Evolutionary conservation across 2,888 invertebrate species (phyloP).

Genomic region (Xylocampa areola): DNA sequence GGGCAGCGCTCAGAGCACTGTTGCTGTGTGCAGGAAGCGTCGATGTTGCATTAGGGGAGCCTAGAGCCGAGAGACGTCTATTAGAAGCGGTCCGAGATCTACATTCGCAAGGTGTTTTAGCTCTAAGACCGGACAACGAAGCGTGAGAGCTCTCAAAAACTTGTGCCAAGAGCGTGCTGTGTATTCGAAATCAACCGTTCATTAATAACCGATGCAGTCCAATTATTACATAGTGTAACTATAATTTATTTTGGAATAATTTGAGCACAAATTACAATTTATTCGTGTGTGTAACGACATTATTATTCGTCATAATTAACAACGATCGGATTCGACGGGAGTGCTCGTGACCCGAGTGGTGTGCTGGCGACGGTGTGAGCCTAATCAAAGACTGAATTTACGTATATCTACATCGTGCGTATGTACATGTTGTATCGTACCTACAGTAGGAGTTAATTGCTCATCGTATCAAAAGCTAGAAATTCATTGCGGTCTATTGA

Average conservation of each 20-base stretch:
- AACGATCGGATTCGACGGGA: conserved; percentile 69
- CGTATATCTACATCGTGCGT: conserved; percentile 76
- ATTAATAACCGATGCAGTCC: conserved; percentile 64
- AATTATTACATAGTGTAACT: conserved; percentile 64
- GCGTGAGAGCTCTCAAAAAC: conserved; percentile 65
- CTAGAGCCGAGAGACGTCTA: conserved; percentile 93
- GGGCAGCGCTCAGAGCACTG: conserved; percentile 93
- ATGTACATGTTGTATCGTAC: conserved; percentile 65
- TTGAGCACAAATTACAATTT: conserved; percentile 74
- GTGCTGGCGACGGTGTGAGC: conserved; percentile 69
- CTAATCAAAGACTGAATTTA: conserved; percentile 88
- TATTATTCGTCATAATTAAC: conserved; percentile 63
- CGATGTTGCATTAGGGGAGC: conserved; percentile 94
- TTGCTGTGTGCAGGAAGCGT: conserved; percentile 94
- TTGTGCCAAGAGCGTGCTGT: conserved; percentile 73
- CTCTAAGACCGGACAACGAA: conserved; percentile 83
- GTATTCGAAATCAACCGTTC: conserved; percentile 53
- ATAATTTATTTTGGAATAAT: conserved; percentile 61
- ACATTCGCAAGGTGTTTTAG: conserved; percentile 92
- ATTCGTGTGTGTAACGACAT: conserved; percentile 64
- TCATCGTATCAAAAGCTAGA: conserved; percentile 83
- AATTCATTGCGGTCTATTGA: conserved; percentile 86
- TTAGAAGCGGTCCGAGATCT: conserved; percentile 93
- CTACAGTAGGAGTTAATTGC: conserved; percentile 76
- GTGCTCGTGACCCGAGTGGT: conserved; percentile 56